Base-by-base conservation (phyloP, 2,113 vertebrate species). In the Prionailurus bengalensis region DNA sequence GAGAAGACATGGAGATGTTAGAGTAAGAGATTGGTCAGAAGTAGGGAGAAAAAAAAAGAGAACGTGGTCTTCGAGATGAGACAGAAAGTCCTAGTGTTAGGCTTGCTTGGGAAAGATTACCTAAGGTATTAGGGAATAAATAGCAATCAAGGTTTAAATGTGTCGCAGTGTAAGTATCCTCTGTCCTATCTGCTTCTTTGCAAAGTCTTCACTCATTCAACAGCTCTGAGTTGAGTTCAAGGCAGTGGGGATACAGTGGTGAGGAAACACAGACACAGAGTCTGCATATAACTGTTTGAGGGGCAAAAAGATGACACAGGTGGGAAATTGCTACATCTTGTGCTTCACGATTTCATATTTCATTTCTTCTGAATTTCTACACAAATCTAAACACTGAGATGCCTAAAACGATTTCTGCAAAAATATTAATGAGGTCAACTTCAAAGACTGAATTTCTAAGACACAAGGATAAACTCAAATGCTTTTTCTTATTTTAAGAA, bases 401-500 rank as follows among this genome's bases (percentile, higher is more conserved):
- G 19, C 86, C 53, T 82, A 51, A 95, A 81, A 66, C 78, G 11
- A 65, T 45, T 92, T 71, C 79, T 68, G 31, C 33, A 94, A 94
- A 96, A 97, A 71, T 80, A 81, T 7, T 36, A 94, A 73, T 36
- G 31, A 95, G 25, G 61, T 65, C 63, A 93, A 87, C 80, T 92
- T 95, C 74, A 90, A 36, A 84, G 89, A 81, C 5, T 71, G 7
- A 79, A 61, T 87, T 95, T 90, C 65, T 82, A 89, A 89, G 58
- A 82, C 78, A 82, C 90, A 94, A 82, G n/a, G 42, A 33, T 71
- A 95, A 39, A 94, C 65, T 66, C 88, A 87, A 95, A 71, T 27
- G 21, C 48, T 53, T 79, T 80, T 70, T 63, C 17, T 96, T 95
- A 93, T 58, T 94, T 94, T 97, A 97, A 83, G 16, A 93, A 83